Percentiles rank a stretch among this genome's conserved stretches.
Evolutionary conservation across 1,140 invertebrate genomes (phyloP).

Genomic region (Tribolium madens): DNA sequence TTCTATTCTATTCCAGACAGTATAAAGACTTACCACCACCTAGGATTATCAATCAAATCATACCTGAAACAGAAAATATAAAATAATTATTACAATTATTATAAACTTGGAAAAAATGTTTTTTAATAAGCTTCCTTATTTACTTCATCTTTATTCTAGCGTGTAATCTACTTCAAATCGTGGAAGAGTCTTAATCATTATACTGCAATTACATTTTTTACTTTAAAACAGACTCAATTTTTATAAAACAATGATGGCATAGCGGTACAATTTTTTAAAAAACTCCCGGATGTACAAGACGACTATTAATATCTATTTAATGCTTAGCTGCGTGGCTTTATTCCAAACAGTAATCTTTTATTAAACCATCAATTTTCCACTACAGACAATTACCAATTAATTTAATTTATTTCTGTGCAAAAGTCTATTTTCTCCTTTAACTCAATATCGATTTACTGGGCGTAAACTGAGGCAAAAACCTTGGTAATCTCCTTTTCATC

Average conservation of each 20-base stretch:
- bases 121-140: no score
- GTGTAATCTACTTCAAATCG: not conserved
- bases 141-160: not conserved
- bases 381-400: not conserved
- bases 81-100: no score
- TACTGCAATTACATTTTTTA: not conserved
- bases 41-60: no score
- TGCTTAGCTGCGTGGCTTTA: not conserved
- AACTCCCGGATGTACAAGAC: not conserved
- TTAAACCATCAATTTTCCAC: no score
- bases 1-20: no score
- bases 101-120: no score
- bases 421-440: no score
- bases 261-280: not conserved
- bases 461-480: no score
- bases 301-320: not conserved
- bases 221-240: not conserved
- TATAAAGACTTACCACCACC: no score
- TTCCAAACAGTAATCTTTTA: no score
- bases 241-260: not conserved
- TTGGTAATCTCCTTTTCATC: not conserved
- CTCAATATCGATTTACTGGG: not conserved
- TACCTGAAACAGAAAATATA: no score
- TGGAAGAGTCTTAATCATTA: not conserved
- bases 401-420: not conserved